Evolutionary conservation across 2,113 vertebrate genomes (phyloP).

Genomic region (Pantherophis guttatus): DNA sequence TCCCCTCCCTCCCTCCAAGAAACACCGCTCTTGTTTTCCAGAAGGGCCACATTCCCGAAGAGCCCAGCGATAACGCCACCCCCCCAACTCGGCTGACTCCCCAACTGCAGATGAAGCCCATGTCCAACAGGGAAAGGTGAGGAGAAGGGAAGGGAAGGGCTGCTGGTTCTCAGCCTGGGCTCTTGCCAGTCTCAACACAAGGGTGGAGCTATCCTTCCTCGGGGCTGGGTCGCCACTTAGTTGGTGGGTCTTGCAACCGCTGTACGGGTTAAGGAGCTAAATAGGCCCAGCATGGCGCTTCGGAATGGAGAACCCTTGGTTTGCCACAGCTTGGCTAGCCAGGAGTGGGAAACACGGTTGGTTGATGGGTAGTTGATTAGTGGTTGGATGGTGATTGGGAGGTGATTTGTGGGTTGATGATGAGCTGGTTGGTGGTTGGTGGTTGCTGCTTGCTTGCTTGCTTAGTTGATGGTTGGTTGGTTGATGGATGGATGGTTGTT

Average conservation of each 20-base stretch:
- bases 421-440: too few species aligned
- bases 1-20: neutral
- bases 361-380: too few species aligned
- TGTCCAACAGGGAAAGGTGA: constrained; percentile 97
- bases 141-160: neutral
- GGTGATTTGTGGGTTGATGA: too few species aligned
- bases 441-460: too few species aligned
- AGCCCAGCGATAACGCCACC: constrained; percentile 79
- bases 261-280: neutral
- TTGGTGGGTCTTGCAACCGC: too few species aligned
- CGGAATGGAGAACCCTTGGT: too few species aligned
- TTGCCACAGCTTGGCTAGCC: neutral
- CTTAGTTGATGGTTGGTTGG: too few species aligned
- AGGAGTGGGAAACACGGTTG: neutral
- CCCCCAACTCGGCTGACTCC: constrained; percentile 79
- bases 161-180: too few species aligned
- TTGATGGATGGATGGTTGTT: too few species aligned
- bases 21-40: constrained; percentile 53
- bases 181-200: neutral
- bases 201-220: neutral
- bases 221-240: too few species aligned
- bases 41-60: constrained; percentile 78
- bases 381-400: too few species aligned
- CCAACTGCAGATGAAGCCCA: constrained; percentile 95
- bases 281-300: neutral